These are phyloP conservation scores for Semibalanus balanoides DNA, from an alignment of 1,140 invertebrate genomes.

Conservation along the genomic window DNA sequence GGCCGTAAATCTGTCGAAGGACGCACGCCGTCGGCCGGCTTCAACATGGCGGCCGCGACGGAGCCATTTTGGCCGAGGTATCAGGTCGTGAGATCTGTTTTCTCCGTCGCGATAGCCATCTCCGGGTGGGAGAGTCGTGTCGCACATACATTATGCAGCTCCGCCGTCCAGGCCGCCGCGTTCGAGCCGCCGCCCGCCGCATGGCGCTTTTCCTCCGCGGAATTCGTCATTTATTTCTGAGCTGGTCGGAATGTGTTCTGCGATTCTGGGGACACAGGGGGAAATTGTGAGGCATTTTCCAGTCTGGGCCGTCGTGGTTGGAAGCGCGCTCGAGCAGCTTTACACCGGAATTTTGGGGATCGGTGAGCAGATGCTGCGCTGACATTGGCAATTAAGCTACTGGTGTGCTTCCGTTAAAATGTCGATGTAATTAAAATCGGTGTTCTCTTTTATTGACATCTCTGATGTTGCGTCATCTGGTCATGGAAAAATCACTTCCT, in stretches of 20 bases:
- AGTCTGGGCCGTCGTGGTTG: not conserved
- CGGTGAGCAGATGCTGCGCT: not conserved
- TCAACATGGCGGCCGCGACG: not conserved
- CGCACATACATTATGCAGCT: not conserved
- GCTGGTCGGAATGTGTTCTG: not conserved
- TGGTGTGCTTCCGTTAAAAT: no score
- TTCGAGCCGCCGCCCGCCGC: no score
- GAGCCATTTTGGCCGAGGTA: not conserved
- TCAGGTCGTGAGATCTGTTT: not conserved
- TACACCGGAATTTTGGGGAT: not conserved
- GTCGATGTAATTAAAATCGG: no score
- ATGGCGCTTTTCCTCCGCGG: not conserved
- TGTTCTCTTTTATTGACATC: no score
- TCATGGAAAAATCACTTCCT: no score
- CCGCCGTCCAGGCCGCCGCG: no score
- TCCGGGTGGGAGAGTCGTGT: not conserved
- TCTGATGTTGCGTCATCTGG: no score
- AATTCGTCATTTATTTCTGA: not conserved
- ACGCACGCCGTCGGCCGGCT: not conserved
- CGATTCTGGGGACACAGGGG: not conserved
- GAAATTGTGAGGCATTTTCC: not conserved
- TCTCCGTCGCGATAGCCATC: not conserved
- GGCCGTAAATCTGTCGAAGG: not conserved
- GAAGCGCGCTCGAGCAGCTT: not conserved
- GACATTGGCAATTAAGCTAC: not conserved